A percentile compares a stretch with the other conserved stretches of the same genome.
Evolutionary conservation across 2,888 invertebrate genomes (phyloP).

Genomic region (Rhynchonema sp.): DNA sequence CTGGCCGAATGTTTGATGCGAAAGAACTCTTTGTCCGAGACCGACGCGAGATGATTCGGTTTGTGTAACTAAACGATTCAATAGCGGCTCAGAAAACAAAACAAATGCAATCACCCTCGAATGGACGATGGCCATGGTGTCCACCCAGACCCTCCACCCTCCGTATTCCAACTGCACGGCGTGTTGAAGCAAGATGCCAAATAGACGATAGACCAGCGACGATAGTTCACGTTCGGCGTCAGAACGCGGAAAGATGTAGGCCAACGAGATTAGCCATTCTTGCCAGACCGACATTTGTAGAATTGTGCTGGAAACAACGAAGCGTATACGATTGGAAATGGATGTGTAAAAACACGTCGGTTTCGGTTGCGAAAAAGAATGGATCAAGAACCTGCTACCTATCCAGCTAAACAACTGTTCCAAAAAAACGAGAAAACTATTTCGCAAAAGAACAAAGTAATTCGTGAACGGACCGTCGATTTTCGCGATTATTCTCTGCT

Average conservation of each 20-base stretch:
- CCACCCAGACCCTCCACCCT: constrained; percentile 99
- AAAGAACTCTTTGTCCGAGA: too few relatives aligned
- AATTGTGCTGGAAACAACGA: constrained; percentile 44
- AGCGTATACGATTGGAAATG: not conserved
- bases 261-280: constrained; percentile 87
- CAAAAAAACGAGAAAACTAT: not conserved
- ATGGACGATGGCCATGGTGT: constrained; percentile 94
- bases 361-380: not conserved
- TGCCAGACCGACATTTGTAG: constrained; percentile 99
- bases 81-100: too few relatives aligned
- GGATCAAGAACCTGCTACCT: not conserved
- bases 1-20: too few relatives aligned
- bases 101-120: constrained; percentile 79
- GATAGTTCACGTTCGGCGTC: constrained; percentile 45
- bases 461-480: constrained; percentile 56
- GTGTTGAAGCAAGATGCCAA: constrained; percentile 90
- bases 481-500: constrained; percentile 90
- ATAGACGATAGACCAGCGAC: constrained; percentile 91
- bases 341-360: too few relatives aligned
- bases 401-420: not conserved
- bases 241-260: constrained; percentile 76
- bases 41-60: too few relatives aligned
- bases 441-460: not conserved
- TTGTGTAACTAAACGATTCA: too few relatives aligned
- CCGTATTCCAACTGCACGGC: constrained; percentile 98